Base-by-base conservation (phyloP, 2,888 invertebrate genomes). In the Troides helena region DNA sequence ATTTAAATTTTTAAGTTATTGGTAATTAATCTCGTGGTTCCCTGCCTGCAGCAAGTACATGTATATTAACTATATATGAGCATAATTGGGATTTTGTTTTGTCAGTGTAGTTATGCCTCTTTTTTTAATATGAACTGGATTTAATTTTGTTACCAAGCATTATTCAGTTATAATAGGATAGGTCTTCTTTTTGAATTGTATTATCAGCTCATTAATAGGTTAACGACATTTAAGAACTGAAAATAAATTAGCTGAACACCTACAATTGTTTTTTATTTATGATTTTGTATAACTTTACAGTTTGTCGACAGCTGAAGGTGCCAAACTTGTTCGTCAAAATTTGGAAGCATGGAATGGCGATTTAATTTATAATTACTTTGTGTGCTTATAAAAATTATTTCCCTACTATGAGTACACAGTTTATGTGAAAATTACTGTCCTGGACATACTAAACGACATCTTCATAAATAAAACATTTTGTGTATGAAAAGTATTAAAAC, bases 161-260 rank as follows among this genome's bases (percentile, higher is more conserved):
- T 92, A 90, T 92, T 92, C 91, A 91, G 90, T 90, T 86, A 92
- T 87, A 85, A 88, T 90, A 90, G 90, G 85, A 75, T 90, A 90
- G 87, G 83, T 81, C 81, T 90, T 39, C 39, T 92, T 92, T 92
- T 92, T 89, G 84, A 90, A 92, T 91, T 91, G 90, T 91, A 91
- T 91, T 91, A 91, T 90, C 89, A 87, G 92, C 92, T 92, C 92
- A 92, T 92, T 90, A 84, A 86, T 91, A 92, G 90, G 90, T 89
- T 90, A 91, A 88, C 89, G 90, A 92, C 92, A 90, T 89, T 90
- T 92, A 92, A 91, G 92, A 92, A 92, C 92, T 92, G 92, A 92
- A 87, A 92, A 92, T 90, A 91, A 92, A 92, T 85, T 91, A 92
- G 91, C 89, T 91, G 91, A 91, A 92, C 87, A 90, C 85, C 83